Conservation (phyloP, 2,888 invertebrate genomes). For the Daptonema setosum region DNA sequence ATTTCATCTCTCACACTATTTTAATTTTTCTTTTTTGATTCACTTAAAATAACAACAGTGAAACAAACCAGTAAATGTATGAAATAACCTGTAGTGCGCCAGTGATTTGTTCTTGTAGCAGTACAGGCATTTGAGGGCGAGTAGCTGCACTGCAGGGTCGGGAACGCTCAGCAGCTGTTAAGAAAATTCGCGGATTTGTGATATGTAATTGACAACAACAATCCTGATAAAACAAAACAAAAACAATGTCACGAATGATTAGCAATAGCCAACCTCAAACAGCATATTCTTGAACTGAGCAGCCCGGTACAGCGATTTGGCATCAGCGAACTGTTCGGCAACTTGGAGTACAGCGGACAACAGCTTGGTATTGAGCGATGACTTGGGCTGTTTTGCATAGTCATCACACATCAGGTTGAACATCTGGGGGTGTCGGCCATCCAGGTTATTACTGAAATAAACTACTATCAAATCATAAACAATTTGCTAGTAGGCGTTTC, state of each 20-base stretch:
- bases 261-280: background rate
- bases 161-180: slow-evolving; percentile 59
- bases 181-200: too few relatives aligned
- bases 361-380: background rate
- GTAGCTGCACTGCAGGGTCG: slow-evolving; percentile 55
- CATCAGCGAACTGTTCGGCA: slow-evolving; percentile 56
- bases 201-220: too few relatives aligned
- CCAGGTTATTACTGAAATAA: background rate
- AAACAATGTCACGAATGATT: background rate
- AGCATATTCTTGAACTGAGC: slow-evolving; percentile 41
- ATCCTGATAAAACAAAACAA: background rate
- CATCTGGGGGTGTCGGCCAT: background rate
- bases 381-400: background rate
- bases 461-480: too few relatives aligned
- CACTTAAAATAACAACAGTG: too few relatives aligned
- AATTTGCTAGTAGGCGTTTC: too few relatives aligned
- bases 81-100: slow-evolving; percentile 44
- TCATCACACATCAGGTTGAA: background rate
- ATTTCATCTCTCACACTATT: too few relatives aligned
- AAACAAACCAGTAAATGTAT: too few relatives aligned
- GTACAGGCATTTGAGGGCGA: slow-evolving; percentile 60
- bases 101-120: slow-evolving; percentile 61
- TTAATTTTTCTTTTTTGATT: too few relatives aligned
- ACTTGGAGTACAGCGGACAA: slow-evolving; percentile 49
- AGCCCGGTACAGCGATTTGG: slow-evolving; percentile 53